Base-by-base conservation (phyloP, 2,888 invertebrate species). In the Agonum fuliginosum region DNA sequence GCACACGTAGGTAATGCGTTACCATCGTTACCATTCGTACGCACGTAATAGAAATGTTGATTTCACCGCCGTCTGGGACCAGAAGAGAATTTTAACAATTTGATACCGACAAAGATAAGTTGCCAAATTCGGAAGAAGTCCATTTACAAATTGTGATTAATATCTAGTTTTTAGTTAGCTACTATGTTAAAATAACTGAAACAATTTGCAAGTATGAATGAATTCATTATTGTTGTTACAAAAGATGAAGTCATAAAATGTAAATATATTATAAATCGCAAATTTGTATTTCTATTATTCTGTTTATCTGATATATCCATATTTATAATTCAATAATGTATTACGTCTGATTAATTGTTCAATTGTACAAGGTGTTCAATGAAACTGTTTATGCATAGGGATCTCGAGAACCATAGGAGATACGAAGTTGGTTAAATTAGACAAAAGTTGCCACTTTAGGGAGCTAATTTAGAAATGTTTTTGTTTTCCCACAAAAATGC, bases 41-140 rank as follows among this genome's bases (percentile, higher is more conserved):
- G 37, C 48, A 48, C 48, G 19, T 12, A 6, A 6, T 34, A 48
- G 2, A 1, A 8, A 48, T 17, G 17, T 20, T 48, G 20, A 12
- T 48, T 48, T 48, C 48, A 48, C 48, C 48, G 20, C 37, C 10
- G n/a, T n/a, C 37, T 37, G 37, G n/a, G 37, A 37, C 37, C 37
- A 37, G 37, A 37, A 37, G 37, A n/a, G 37, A 37, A 37, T 37
- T 37, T 37, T 37, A 37, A 37, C 48, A 48, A 48, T 20, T 17
- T 48, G 8, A 48, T 17, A 48, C 17, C 19, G 48, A 12, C 20
- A 8, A 4, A 27, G 27, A 6, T 34, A 4, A 46, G 3, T 48
- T 3, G 41, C 51, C 30, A 71, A 71, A 71, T 71, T 71, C 20
- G 51, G 71, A 46, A 17, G 48, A 71, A 48, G 48, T 51, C 71